phyloP scores from a whole-genome alignment of 2,888 invertebrate species.

The Lithophane semibrunnea region DNA sequence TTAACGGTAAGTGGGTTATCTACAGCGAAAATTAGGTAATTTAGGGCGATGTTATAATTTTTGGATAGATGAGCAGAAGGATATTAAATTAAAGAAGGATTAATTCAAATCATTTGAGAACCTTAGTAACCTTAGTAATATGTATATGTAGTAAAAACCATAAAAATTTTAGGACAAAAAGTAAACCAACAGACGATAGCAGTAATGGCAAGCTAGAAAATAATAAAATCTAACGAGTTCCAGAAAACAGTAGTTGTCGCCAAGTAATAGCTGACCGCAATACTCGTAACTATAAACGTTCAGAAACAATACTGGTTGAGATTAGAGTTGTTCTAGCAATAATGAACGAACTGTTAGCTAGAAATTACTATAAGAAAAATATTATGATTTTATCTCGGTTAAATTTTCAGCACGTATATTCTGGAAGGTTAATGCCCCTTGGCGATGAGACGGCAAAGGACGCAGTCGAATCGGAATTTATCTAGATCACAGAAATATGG shows the following conservation, averaged over 20 bases:
- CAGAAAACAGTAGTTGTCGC: conserved; percentile 58
- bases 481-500: conserved; percentile 22
- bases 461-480: conserved; percentile 14
- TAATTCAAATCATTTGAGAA: conserved; percentile 15
- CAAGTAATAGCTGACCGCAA: conserved; percentile 47
- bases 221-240: conserved; percentile 53
- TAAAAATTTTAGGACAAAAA: conserved; percentile 10
- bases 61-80: conserved; percentile 4
- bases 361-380: conserved; percentile 26
- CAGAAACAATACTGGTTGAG: conserved; percentile 48
- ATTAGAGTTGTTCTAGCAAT: conserved; percentile 44
- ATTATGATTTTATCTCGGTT: conserved; percentile 43
- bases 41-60: conserved; percentile 27
- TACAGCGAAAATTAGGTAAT: conserved; percentile 29
- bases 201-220: conserved; percentile 41
- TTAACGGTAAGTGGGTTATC: conserved; percentile 31
- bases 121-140: not conserved
- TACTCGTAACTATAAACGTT: conserved; percentile 52
- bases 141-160: not conserved
- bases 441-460: conserved; percentile 36
- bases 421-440: conserved; percentile 44
- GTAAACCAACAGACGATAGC: conserved; percentile 19
- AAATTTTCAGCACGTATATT: conserved; percentile 36
- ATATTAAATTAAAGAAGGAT: conserved; percentile 26
- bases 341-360: conserved; percentile 21